Evolutionary conservation across 2,888 invertebrate species (phyloP).

Genomic region (Ennomos fuscantarius): DNA sequence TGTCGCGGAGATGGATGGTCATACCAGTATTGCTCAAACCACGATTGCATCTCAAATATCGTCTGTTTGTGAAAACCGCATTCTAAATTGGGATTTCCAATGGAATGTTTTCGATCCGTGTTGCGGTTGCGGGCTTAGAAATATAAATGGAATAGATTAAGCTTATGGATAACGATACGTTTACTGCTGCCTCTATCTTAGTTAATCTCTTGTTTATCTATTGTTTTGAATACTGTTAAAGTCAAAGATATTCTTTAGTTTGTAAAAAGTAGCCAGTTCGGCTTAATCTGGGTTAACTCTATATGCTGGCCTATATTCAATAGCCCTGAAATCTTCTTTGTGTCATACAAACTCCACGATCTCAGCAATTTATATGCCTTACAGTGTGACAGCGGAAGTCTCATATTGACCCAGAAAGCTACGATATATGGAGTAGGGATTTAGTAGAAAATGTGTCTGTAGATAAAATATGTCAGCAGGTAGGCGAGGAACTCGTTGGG

Average conservation of each 20-base stretch:
- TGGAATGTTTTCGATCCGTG: slow-evolving; percentile 6
- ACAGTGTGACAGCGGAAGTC: slow-evolving; percentile 28
- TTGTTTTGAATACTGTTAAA: too few relatives aligned
- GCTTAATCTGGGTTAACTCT: not conserved
- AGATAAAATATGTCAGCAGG: slow-evolving; percentile 11
- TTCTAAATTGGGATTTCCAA: slow-evolving; percentile 6
- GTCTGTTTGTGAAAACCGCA: not conserved
- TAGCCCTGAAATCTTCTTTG: slow-evolving; percentile 19
- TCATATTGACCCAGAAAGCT: slow-evolving; percentile 34
- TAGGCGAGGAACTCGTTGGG: not conserved
- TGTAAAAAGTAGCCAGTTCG: too few relatives aligned
- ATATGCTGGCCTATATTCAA: slow-evolving; percentile 1
- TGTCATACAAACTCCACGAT: slow-evolving; percentile 14
- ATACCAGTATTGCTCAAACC: not conserved
- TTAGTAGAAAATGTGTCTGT: slow-evolving; percentile 22
- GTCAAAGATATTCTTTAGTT: too few relatives aligned
- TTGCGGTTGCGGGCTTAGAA: slow-evolving; percentile 19
- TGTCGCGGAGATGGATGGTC: not conserved
- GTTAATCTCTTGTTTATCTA: too few relatives aligned
- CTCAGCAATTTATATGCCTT: slow-evolving; percentile 35
- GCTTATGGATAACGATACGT: too few relatives aligned
- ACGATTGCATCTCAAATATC: not conserved
- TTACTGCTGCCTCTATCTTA: too few relatives aligned
- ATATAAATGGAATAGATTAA: slow-evolving; percentile 13
- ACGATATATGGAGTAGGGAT: slow-evolving; percentile 25